These are phyloP conservation scores for Ancistrus triradiatus DNA, from an alignment of 2,113 vertebrate genomes.

Conservation along the genomic window DNA sequence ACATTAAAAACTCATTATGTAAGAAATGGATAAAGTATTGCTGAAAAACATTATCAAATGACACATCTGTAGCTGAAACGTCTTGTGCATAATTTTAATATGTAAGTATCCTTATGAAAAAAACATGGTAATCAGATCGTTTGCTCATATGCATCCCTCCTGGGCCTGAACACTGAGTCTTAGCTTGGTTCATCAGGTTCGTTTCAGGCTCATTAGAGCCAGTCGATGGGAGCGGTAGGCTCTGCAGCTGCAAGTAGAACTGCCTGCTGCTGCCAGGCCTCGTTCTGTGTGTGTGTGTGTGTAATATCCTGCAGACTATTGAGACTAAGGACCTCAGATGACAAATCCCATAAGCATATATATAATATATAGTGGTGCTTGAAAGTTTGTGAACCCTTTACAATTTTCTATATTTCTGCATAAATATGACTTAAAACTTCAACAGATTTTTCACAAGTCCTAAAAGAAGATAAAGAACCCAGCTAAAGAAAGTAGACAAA, in stretches of 20 bases:
- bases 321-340: background rate
- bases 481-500: too few species aligned
- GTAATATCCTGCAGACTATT: constrained; percentile 1
- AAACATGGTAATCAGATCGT: constrained; percentile 34
- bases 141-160: background rate
- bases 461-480: too few species aligned
- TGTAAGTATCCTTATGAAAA: constrained; percentile 25
- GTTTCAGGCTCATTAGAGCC: constrained; percentile 44
- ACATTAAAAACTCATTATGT: background rate
- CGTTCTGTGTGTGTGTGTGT: constrained; percentile 7
- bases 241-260: constrained; percentile 24
- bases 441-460: too few species aligned
- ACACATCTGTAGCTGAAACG: background rate
- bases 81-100: constrained; percentile 34
- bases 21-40: background rate
- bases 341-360: too few species aligned
- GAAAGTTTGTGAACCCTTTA: too few species aligned
- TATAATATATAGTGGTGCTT: too few species aligned
- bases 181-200: constrained; percentile 40
- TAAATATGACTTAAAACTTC: too few species aligned
- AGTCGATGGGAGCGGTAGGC: constrained; percentile 21
- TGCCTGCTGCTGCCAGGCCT: constrained; percentile 8
- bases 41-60: background rate
- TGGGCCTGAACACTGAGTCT: constrained; percentile 14
- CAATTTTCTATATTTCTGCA: too few species aligned